These are phyloP conservation scores for Drosophila mimica DNA, from an alignment of 2,888 invertebrate species.

Conservation along the genomic window DNA sequence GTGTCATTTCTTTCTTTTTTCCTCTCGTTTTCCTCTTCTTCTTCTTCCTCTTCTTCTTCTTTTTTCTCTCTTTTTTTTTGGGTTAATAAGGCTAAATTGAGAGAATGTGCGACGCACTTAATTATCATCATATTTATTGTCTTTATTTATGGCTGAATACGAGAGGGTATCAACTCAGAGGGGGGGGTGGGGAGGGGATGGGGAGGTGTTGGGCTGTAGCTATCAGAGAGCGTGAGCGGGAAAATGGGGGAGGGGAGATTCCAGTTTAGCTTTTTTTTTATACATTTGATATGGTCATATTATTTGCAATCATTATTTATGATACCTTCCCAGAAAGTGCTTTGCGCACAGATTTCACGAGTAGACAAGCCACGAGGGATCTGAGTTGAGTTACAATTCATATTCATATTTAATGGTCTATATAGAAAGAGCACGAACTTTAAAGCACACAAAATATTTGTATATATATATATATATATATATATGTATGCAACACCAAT, in stretches of 20 bases:
- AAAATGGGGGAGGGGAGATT: constrained; percentile 8
- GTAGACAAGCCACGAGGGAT: background rate
- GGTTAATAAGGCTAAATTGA: constrained; percentile 82
- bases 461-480: too few relatives aligned
- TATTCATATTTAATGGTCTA: background rate
- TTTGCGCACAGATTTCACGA: background rate
- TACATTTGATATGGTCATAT: constrained; percentile 39
- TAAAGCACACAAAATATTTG: background rate
- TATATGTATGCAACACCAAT: background rate
- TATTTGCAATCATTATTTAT: constrained; percentile 64
- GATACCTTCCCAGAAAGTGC: constrained; percentile 9
- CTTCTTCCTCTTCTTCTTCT: background rate
- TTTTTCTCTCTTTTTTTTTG: constrained; percentile 47
- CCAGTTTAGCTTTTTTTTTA: constrained; percentile 30
- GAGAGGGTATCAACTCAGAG: background rate
- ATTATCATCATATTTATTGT: constrained; percentile 82
- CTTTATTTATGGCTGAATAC: constrained; percentile 64
- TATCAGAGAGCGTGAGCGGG: background rate
- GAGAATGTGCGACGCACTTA: constrained; percentile 80
- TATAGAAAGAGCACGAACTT: background rate
- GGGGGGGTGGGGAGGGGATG: background rate
- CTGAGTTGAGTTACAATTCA: background rate
- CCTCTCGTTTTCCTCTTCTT: background rate
- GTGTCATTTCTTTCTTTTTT: constrained; percentile 65
- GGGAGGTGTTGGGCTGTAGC: background rate